A percentile compares a stretch with the other conserved stretches of the same genome.
Conservation (phyloP, 1,140 invertebrate genomes). For the Lucilia sericata region DNA sequence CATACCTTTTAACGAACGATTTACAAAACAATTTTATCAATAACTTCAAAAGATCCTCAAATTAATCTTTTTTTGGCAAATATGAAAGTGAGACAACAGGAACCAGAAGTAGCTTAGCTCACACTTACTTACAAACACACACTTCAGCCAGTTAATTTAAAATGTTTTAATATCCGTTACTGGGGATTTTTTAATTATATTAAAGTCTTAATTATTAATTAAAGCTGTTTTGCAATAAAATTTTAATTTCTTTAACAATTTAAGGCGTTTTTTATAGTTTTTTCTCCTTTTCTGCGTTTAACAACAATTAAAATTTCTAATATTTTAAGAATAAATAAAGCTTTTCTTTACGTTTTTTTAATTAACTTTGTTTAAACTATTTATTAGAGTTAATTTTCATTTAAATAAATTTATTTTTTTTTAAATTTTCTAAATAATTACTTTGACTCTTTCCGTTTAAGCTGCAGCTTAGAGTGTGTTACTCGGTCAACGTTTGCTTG, state of each 20-base stretch:
- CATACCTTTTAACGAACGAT: too few relatives aligned
- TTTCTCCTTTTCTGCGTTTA: neutral
- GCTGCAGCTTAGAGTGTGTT: neutral
- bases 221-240: neutral
- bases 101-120: neutral
- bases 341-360: constrained; percentile 1
- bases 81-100: neutral
- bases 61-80: too few relatives aligned
- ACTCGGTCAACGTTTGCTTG: constrained; percentile 29
- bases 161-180: neutral
- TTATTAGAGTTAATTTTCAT: neutral
- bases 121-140: too few relatives aligned
- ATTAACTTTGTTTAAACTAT: neutral
- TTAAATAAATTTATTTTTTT: neutral
- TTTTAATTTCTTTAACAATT: neutral
- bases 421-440: neutral
- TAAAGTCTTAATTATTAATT: neutral
- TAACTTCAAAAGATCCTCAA: too few relatives aligned
- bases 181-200: too few relatives aligned
- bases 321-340: constrained; percentile 2
- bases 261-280: neutral
- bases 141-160: neutral
- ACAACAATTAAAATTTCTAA: constrained; percentile 14
- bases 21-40: too few relatives aligned
- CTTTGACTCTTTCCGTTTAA: neutral